These are phyloP conservation scores for Styela plicata DNA, from an alignment of 23 tunicate genomes.

Conservation along the genomic window DNA sequence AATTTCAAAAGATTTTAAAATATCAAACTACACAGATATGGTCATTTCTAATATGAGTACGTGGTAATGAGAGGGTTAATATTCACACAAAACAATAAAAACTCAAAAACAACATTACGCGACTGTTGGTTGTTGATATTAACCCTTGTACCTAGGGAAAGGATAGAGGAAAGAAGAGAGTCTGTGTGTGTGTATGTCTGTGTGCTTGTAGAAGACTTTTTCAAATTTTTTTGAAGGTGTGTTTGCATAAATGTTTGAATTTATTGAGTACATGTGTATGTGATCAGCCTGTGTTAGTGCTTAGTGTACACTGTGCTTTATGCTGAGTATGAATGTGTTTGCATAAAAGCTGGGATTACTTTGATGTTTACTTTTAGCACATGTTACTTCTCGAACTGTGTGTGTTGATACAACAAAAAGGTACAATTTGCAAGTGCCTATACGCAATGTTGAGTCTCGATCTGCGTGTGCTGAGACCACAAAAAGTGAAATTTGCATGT, in stretches of 20 bases:
- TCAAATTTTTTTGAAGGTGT: no score
- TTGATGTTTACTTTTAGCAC: not conserved
- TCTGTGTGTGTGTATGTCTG: conserved; percentile 5
- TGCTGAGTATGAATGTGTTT: not conserved
- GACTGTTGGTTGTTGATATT: not conserved
- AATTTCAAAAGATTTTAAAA: not conserved
- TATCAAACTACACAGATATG: not conserved
- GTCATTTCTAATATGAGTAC: not conserved
- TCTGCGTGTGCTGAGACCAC: no score
- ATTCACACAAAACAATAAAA: not conserved
- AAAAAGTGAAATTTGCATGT: no score
- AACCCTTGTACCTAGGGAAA: not conserved
- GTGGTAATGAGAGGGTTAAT: no score
- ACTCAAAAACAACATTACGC: not conserved
- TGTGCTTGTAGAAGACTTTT: no score
- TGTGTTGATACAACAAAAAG: no score
- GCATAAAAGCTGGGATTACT: not conserved
- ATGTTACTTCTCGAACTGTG: no score
- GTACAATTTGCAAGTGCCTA: no score
- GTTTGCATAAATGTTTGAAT: no score
- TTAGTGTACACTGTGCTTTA: not conserved
- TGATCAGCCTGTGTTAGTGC: not conserved
- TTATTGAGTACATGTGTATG: not conserved
- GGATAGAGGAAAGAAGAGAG: not conserved
- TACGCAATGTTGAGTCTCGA: no score